Base-by-base conservation (phyloP, 2,888 invertebrate genomes). In the Phalera bucephala region DNA sequence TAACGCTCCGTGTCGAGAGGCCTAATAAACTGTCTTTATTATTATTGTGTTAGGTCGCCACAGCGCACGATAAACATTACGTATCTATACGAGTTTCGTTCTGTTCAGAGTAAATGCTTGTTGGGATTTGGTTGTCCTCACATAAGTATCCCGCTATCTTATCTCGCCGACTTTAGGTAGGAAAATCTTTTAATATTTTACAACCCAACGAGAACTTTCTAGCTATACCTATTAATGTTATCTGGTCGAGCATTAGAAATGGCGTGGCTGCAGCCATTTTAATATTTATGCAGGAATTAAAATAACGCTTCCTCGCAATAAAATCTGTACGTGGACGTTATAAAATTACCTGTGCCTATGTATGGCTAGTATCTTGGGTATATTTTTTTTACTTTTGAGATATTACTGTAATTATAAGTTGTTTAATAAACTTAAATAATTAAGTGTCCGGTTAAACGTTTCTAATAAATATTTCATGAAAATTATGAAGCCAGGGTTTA, bases 21-120 rank as follows among this genome's bases (percentile, higher is more conserved):
- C 68, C 79, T 74, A 87, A 89, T 89, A 89, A 89, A 89, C 77
- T 78, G 72, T 58, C 72, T 85, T 84, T 86, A 84, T 86, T 88
- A 87, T 87, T 80, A 77, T 78, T 79, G 75, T 80, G 80, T 81
- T 77, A 78, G 72, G 72, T 72, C 70, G 72, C 63, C 64, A 44
- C 54, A 68, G 60, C 59, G 58, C 62, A 61, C 72, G 80, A 84
- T 86, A 85, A 84, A 80, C 63, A 65, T 50, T 48, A 45, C 56
- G 60, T 66, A 65, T 68, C 65, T 67, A 65, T 64, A 64, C 56
- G 58, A 52, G 45, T 53, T 43, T 40, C 45, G 36, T 43, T 44
- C 40, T 31, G 31, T 37, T 43, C 43, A 38, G 47, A 43, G 57
- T 55, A 53, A 67, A 61, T 56, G 56, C 47, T 63, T 52, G 54